Evolutionary conservation across 2,113 vertebrate genomes (phyloP).

Genomic region (Antennarius striatus): DNA sequence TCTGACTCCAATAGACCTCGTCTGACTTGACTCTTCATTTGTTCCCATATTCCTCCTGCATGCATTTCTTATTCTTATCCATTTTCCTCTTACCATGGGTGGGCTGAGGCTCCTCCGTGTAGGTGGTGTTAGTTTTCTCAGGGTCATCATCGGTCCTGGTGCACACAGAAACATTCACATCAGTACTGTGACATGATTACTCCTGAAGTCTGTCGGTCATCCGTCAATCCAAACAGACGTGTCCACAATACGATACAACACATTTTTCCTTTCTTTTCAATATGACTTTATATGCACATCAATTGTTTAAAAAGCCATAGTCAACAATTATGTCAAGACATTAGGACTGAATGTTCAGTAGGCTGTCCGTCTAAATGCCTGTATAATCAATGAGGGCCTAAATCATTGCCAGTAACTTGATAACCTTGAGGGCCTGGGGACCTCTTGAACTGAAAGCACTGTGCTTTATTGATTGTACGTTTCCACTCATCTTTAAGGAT

Average conservation of each 20-base stretch:
- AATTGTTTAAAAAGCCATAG: conserved; percentile 1
- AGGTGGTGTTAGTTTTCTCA: conserved; percentile 90
- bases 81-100: conserved; percentile 84
- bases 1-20: not conserved
- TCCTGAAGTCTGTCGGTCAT: conserved; percentile 43
- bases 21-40: not conserved
- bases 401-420: conserved; percentile 56
- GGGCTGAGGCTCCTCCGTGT: conserved; percentile 88
- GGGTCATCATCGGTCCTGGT: conserved; percentile 88
- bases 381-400: conserved; percentile 41
- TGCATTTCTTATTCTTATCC: not conserved
- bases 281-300: not conserved
- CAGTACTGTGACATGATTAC: conserved; percentile 52
- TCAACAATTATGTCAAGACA: not conserved
- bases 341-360: conserved; percentile 6
- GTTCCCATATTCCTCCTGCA: not conserved
- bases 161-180: conserved; percentile 60
- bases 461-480: conserved; percentile 31
- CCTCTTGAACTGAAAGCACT: conserved; percentile 32
- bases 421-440: conserved; percentile 43
- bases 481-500: conserved; percentile 33
- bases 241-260: not conserved
- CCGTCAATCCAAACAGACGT: conserved; percentile 9
- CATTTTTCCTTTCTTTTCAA: not conserved
- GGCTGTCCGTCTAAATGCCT: conserved; percentile 26